Percentiles rank a stretch among this genome's conserved stretches.
Conservation (phyloP, 2,113 vertebrate genomes). For the Siphamia tubifer region DNA sequence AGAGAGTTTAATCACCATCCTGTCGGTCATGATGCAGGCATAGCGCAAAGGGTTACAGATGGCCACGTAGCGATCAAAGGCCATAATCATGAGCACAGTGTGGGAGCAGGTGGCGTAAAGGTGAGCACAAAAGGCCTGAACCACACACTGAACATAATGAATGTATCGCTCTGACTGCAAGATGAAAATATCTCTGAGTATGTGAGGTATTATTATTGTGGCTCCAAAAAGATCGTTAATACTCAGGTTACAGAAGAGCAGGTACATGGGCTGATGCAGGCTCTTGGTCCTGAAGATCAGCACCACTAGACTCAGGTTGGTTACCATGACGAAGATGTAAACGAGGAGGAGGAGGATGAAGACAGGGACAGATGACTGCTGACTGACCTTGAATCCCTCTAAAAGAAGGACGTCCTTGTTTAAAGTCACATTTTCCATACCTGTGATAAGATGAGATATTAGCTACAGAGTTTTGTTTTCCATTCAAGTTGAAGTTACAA, state of each 20-base stretch:
- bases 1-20: constrained; percentile 57
- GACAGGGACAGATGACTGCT: neutral
- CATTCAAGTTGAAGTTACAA: too few relatives aligned
- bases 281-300: constrained; percentile 49
- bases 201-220: constrained; percentile 40
- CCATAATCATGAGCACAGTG: constrained; percentile 70
- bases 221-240: constrained; percentile 59
- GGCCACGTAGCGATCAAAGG: constrained; percentile 73
- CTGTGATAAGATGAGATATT: too few relatives aligned
- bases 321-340: constrained; percentile 53
- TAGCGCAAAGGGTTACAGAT: constrained; percentile 73
- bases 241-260: constrained; percentile 69
- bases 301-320: constrained; percentile 52
- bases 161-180: constrained; percentile 48
- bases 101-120: constrained; percentile 43
- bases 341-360: constrained; percentile 56
- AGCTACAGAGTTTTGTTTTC: too few relatives aligned
- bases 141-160: constrained; percentile 53
- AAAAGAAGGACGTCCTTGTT: constrained; percentile 21
- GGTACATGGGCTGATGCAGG: constrained; percentile 74
- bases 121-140: constrained; percentile 63
- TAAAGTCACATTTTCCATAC: constrained; percentile 58
- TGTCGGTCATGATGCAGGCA: constrained; percentile 52
- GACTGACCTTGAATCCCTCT: constrained; percentile 54
- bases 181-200: constrained; percentile 43